Evolutionary conservation across 1,140 invertebrate species (phyloP), one percentile per base, ranked within the genome.

Genomic region (Radopholus similis): DNA sequence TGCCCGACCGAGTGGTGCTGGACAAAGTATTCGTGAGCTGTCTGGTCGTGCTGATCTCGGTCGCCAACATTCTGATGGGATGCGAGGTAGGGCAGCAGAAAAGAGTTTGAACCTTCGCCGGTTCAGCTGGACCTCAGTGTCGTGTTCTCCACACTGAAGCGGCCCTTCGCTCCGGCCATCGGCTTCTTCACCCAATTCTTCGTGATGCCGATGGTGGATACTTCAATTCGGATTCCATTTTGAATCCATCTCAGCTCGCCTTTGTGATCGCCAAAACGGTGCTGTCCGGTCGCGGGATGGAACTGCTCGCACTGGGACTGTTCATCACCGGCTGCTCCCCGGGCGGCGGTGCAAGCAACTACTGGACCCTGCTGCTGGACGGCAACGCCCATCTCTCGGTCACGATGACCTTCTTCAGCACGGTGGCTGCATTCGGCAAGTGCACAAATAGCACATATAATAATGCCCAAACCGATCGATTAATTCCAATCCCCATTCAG

Each of bases 281-380:
- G 9, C 92, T 83, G 53, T 59, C 76, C 15, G 62, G 57, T 37
- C n/a, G n/a, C n/a, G n/a, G 23, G 57, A 79, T 54, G 60, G 76
- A 32, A 76, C 78, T 59, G 9, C 32, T 51, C 32, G 79, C 79
- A n/a, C 66, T 81, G 4, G 93, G 93, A 0, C 86, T 95, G 78
- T 95, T 95, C 84, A 91, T 93, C 75, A 90, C 90, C 2, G 93
- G 92, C 1, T 90, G 92, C 51, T 88, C 90, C 63, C 93, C 93
- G 15, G 92, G 90, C 34, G 93, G 93, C 1, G 92, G 92, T 1
- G 91, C 92, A 11, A 94, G 91, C n/a, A 96, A 96, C 82, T 92
- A 94, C 72, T 95, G 93, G 91, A 91, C 91, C 0, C 87, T 90
- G 65, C 86, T 93, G 35, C 83, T 96, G 0, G 89, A 88, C 35